Evolutionary conservation across 2,797 vertebrate species (phyloP).

Genomic region (Nannoperca australis): DNA sequence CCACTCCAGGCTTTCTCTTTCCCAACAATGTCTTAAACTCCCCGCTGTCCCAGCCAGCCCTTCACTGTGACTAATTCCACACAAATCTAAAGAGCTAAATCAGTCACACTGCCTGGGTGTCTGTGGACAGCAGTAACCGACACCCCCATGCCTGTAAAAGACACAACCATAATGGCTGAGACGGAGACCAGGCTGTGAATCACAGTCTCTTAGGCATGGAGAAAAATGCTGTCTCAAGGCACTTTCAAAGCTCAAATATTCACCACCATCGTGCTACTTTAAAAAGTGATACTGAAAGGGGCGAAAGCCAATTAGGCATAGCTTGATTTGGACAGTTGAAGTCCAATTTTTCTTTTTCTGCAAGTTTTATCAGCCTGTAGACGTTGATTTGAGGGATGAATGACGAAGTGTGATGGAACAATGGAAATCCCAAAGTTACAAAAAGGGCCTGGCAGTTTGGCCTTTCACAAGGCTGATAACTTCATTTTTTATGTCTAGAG

Average conservation of each 20-base stretch:
- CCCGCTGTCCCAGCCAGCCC: slow-evolving; percentile 53
- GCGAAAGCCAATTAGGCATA: slow-evolving; percentile 17
- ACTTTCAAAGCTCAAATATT: slow-evolving; percentile 22
- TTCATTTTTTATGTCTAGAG: background rate
- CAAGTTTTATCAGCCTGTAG: slow-evolving; percentile 11
- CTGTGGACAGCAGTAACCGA: slow-evolving; percentile 67
- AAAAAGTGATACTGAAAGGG: slow-evolving; percentile 7
- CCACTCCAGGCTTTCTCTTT: slow-evolving; percentile 67
- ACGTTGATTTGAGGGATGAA: slow-evolving; percentile 20
- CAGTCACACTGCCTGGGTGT: slow-evolving; percentile 68
- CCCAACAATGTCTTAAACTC: slow-evolving; percentile 71
- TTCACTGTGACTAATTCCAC: slow-evolving; percentile 80
- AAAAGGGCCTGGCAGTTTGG: background rate
- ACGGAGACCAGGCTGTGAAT: slow-evolving; percentile 65
- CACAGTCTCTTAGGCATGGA: slow-evolving; percentile 49
- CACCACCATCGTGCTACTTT: slow-evolving; percentile 11
- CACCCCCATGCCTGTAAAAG: slow-evolving; percentile 70
- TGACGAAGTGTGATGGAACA: slow-evolving; percentile 11
- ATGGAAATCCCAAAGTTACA: background rate
- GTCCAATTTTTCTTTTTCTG: slow-evolving; percentile 25
- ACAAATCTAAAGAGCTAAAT: slow-evolving; percentile 75
- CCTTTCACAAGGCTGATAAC: too few relatives aligned
- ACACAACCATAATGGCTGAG: slow-evolving; percentile 57
- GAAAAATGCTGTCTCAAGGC: slow-evolving; percentile 44
- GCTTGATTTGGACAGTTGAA: slow-evolving; percentile 1